These are phyloP conservation scores for Clinocottus analis DNA, from an alignment of 2,113 vertebrate species.

Conservation along the genomic window DNA sequence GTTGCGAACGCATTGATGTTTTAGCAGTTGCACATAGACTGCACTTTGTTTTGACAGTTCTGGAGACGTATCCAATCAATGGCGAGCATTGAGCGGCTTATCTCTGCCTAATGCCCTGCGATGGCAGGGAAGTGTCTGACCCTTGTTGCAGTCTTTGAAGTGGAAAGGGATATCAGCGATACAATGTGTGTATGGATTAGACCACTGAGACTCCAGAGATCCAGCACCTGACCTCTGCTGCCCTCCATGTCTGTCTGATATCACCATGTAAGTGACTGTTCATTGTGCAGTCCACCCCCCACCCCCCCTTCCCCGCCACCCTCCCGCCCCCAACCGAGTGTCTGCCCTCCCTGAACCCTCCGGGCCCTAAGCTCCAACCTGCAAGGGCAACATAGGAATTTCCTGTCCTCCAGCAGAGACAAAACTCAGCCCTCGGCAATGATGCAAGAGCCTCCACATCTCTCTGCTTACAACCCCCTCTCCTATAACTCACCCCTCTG, in stretches of 20 bases:
- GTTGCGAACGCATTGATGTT: slow-evolving; percentile 27
- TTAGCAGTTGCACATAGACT: slow-evolving; percentile 20
- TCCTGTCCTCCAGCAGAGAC: slow-evolving; percentile 63
- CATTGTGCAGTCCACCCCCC: slow-evolving; percentile 19
- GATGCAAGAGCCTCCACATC: slow-evolving; percentile 50
- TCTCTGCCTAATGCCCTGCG: slow-evolving; percentile 62
- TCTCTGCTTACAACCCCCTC: slow-evolving; percentile 14
- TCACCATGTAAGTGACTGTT: slow-evolving; percentile 32
- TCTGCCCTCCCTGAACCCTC: slow-evolving; percentile 64
- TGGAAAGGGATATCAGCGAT: slow-evolving; percentile 35
- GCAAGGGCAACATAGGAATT: slow-evolving; percentile 72
- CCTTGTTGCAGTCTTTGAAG: slow-evolving; percentile 58
- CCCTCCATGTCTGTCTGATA: slow-evolving; percentile 46
- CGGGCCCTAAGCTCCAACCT: slow-evolving; percentile 58
- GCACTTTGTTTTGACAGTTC: slow-evolving; percentile 63
- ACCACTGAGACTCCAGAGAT: slow-evolving; percentile 42
- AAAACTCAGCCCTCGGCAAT: slow-evolving; percentile 30
- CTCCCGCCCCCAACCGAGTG: slow-evolving; percentile 37
- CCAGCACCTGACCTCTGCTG: slow-evolving; percentile 52
- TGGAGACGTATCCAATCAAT: slow-evolving; percentile 60
- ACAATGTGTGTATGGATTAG: slow-evolving; percentile 55
- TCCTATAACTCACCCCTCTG: slow-evolving; percentile 32
- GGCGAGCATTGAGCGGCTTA: slow-evolving; percentile 56
- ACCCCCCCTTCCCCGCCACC: too few species aligned
- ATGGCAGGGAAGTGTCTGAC: slow-evolving; percentile 49